Evolutionary conservation across 2,888 invertebrate species (phyloP), one percentile per base, ranked within the genome.

Genomic region (Geotrupes spiniger): DNA sequence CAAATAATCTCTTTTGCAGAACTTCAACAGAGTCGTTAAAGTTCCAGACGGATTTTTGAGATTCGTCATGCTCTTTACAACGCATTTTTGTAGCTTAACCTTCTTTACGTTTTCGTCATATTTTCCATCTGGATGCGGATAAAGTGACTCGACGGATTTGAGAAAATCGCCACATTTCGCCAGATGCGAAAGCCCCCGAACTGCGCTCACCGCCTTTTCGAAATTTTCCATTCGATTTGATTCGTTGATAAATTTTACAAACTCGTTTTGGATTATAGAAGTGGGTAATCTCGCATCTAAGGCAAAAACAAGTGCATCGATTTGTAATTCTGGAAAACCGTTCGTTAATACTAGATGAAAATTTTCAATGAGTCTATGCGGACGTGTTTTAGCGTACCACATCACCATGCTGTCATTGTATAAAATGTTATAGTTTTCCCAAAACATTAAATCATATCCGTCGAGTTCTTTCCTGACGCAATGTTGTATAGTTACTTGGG

Each of bases 1-100:
- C 4, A 53, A 44, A 21, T 46, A 51, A 25, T 52, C 47, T 9
- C 46, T 44, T 37, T 28, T 39, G 5, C 47, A 51, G 38, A 46
- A 53, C 15, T 36, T 31, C 11, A 51, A n/a, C 28, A 56, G 31
- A 6, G 25, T n/a, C n/a, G 28, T 21, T 3, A 52, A 11, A 5
- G 28, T 38, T 1, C 16, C 9, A 2, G 26, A 38, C 6, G 52
- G 29, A 0, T 49, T 29, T 4, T 11, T 47, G 6, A 53, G 2
- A 29, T 49, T 39, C 25, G 33, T 41, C 4, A 56, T 14, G 17
- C 11, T 33, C 3, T 31, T 10, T 2, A 38, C 26, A 8, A 49
- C n/a, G 3, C 27, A 10, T 28, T 49, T 17, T 37, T 45, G 27
- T 2, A 39, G n/a, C 1, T 16, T 4, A 3, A 33, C 16, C 11